phyloP scores from a whole-genome alignment of 92 coral and sea anemone species.

The Anthopleura xanthogrammica region DNA sequence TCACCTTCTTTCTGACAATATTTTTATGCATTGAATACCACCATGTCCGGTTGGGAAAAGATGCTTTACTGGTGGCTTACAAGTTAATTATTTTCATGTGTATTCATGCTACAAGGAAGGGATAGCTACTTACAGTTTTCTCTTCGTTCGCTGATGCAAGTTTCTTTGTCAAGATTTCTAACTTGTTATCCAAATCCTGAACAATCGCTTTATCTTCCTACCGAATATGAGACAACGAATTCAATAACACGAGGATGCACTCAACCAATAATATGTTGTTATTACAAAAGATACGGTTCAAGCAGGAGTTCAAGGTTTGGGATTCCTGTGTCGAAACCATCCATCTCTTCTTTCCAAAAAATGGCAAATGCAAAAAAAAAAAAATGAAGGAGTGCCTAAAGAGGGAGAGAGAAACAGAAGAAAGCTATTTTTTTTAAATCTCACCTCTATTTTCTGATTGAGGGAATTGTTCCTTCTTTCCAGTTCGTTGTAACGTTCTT shows the following conservation, averaged over 20 bases:
- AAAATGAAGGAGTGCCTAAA: not conserved
- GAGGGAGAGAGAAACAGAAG: not conserved
- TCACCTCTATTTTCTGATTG: constrained; percentile 43
- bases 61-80: not conserved
- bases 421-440: not conserved
- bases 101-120: not conserved
- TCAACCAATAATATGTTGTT: not conserved
- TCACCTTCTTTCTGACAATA: not conserved
- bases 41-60: too few species aligned
- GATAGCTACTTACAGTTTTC: constrained; percentile 66
- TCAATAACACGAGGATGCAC: not conserved
- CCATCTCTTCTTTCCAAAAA: not conserved
- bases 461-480: constrained; percentile 21
- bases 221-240: not conserved
- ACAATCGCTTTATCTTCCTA: constrained; percentile 8
- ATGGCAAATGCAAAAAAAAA: not conserved
- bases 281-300: not conserved
- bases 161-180: constrained; percentile 67
- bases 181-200: constrained; percentile 72
- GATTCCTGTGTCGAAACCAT: not conserved
- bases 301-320: not conserved
- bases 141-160: constrained; percentile 76
- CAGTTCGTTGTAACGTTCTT: constrained; percentile 26
- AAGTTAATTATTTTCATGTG: not conserved
- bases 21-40: not conserved